Percentiles rank a stretch among this genome's conserved stretches.
phyloP scores from a whole-genome alignment of 2,113 vertebrate genomes.

The Pollimyrus isidori region DNA sequence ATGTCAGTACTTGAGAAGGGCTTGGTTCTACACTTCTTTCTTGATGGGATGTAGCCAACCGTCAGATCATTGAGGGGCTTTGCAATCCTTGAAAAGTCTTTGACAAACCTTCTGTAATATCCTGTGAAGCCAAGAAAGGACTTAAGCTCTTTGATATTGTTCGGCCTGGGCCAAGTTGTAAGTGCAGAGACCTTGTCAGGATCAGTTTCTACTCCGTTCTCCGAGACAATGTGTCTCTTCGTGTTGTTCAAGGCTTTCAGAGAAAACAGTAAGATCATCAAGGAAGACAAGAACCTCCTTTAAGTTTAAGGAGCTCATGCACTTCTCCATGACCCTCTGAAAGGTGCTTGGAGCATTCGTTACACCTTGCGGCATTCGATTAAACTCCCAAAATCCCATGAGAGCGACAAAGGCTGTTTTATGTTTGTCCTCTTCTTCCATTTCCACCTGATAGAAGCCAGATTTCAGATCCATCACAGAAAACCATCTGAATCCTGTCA shows the following conservation, averaged over 20 bases:
- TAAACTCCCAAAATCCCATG: constrained; percentile 20
- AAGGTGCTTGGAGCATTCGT: constrained; percentile 22
- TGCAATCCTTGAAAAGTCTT: not conserved
- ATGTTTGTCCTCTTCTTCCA: constrained; percentile 8
- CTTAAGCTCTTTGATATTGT: not conserved
- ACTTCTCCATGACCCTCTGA: not conserved
- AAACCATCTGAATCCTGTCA: constrained; percentile 15
- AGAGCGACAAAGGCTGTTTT: constrained; percentile 25
- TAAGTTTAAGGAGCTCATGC: constrained; percentile 13
- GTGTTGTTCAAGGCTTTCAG: not conserved
- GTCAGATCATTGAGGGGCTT: not conserved
- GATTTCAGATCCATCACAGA: not conserved
- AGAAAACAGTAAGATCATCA: no score
- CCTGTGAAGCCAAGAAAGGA: no score
- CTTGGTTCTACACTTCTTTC: not conserved
- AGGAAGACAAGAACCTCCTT: not conserved
- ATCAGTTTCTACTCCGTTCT: not conserved
- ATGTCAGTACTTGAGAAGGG: no score
- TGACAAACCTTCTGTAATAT: not conserved
- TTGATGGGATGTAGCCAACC: constrained; percentile 4
- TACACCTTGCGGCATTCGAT: constrained; percentile 11
- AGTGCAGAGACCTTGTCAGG: not conserved
- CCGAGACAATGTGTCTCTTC: constrained; percentile 5
- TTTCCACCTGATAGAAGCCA: constrained; percentile 18
- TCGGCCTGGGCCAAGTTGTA: constrained; percentile 15